Evolutionary conservation across 2,797 vertebrate genomes (phyloP), one percentile per base, ranked within the genome.

Genomic region (Pachyuromys duprasi): DNA sequence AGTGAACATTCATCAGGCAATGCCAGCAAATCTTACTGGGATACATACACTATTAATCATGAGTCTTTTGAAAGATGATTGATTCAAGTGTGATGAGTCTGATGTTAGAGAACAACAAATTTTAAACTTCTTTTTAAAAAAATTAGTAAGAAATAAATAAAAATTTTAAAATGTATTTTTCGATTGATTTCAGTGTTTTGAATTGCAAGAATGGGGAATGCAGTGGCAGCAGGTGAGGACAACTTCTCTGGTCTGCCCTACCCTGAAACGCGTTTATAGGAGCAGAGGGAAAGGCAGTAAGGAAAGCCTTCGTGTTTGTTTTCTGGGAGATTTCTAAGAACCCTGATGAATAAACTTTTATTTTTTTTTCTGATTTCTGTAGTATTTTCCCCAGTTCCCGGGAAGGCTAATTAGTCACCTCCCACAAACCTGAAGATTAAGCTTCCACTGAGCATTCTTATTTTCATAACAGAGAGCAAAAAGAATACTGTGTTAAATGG

Each of bases 241-340:
- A 63, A 74, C 28, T 18, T 3, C 33, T 45, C 33, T 26, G 31
- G 15, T 36, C 55, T 89, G n/a, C 86, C 3, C 74, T 80, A 36
- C 55, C 62, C 62, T 86, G 93, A 93, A 95, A 67, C 70, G 53
- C 70, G 9, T 14, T 60, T 57, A 86, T 6, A 89, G 70, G 17
- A 92, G 9, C 78, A 91, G 24, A 55, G 57, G 28, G 11, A 36
- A 17, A 3, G n/a, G 14, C 72, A 26, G 49, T 72, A 89, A 28
- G 81, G 63, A 78, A 90, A 93, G n/a, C 18, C 22, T 69, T 89
- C 69, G 36, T 90, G 53, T 93, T 86, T 88, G n/a, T 26, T 90
- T 93, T 91, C 8, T 15, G 36, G 62, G 36, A 28, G 57, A 89
- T 72, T 89, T 95, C 76, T 62, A 67, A 79, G 28, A 67, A 49